Evolutionary conservation across 2,113 vertebrate species (phyloP).

Genomic region (Hydropotes inermis): DNA sequence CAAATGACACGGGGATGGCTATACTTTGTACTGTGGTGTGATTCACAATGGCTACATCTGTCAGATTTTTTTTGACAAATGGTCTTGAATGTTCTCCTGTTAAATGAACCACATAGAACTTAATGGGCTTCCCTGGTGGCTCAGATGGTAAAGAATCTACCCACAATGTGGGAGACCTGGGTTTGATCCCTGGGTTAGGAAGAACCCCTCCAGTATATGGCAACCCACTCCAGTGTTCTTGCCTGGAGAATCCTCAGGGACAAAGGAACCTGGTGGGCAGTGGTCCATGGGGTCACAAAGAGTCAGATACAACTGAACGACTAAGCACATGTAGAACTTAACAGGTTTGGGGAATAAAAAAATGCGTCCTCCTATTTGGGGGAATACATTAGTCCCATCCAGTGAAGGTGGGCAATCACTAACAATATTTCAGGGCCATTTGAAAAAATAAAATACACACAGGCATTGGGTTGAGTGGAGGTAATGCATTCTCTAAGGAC

Average conservation of each 20-base stretch:
- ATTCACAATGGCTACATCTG: conserved; percentile 68
- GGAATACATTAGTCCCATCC: background rate
- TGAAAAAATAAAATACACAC: background rate
- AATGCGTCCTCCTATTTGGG: background rate
- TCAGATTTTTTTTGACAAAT: conserved; percentile 66
- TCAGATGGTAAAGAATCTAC: background rate
- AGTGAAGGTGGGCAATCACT: background rate
- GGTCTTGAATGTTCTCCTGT: conserved; percentile 65
- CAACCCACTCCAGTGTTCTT: background rate
- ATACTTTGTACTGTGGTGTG: conserved; percentile 64
- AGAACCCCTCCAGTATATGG: background rate
- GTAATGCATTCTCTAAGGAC: background rate
- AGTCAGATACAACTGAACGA: background rate
- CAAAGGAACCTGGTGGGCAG: background rate
- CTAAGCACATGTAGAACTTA: conserved; percentile 39
- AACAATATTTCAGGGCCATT: background rate
- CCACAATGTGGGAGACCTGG: background rate
- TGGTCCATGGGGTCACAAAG: background rate
- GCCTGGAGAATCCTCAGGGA: background rate
- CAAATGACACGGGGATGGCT: conserved; percentile 61
- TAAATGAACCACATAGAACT: conserved; percentile 59
- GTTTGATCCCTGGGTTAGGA: background rate
- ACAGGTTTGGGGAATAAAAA: conserved; percentile 8
- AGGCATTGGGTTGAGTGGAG: background rate
- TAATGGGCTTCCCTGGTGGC: background rate